Conservation (phyloP, 2,888 invertebrate genomes). For the Clunio marinus region DNA sequence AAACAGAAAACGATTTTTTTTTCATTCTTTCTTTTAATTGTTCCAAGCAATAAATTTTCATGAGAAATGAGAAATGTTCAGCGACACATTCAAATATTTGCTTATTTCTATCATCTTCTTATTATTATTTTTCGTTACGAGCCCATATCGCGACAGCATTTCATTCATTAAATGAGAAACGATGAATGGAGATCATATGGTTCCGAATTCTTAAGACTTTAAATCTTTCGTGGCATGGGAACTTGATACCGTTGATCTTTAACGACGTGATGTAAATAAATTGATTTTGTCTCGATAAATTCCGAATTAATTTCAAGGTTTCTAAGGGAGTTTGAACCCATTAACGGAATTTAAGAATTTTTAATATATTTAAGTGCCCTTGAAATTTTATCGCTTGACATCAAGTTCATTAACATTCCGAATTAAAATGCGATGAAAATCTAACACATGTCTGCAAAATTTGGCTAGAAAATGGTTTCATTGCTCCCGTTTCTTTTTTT, state of each 20-base stretch:
- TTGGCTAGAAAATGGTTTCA: conserved; percentile 5
- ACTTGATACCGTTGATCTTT: conserved; percentile 1
- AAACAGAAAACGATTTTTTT: no score
- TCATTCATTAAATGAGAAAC: conserved; percentile 2
- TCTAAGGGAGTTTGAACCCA: neutral
- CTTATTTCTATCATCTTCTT: neutral
- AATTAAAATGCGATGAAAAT: neutral
- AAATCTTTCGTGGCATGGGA: neutral
- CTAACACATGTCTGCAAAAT: conserved; percentile 34
- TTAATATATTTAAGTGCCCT: no score
- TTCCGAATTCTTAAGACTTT: neutral
- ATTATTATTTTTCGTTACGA: neutral
- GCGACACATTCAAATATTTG: neutral
- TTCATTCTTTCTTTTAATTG: conserved; percentile 27
- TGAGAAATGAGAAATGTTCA: neutral
- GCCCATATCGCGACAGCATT: neutral
- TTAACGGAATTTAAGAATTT: neutral
- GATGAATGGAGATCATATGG: conserved; percentile 17
- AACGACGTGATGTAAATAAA: conserved; percentile 14
- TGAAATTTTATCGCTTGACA: conserved; percentile 19
- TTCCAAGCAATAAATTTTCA: conserved; percentile 37
- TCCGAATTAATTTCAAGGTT: conserved; percentile 29
- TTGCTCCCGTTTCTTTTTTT: neutral
- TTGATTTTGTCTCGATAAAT: neutral
- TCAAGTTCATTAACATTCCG: conserved; percentile 29